Percentiles rank a stretch among this genome's conserved stretches.
Evolutionary conservation across 2,113 vertebrate species (phyloP).

Genomic region (Antigone vipio): DNA sequence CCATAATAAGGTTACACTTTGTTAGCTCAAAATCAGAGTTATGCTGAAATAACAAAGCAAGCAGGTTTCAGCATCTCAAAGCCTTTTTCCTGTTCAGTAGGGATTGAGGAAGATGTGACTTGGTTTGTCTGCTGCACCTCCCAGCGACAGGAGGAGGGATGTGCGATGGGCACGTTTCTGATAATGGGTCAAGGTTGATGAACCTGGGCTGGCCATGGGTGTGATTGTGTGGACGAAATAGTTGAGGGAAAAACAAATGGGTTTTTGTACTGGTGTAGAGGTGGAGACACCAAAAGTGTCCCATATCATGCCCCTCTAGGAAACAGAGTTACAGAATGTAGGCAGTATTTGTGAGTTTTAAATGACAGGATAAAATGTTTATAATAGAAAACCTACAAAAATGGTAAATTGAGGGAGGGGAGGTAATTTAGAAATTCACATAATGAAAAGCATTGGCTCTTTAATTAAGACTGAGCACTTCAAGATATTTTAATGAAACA

Average conservation of each 20-base stretch:
- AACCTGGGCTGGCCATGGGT: not conserved
- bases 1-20: not conserved
- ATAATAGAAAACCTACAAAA: not conserved
- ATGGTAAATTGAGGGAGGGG: not conserved
- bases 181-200: not conserved
- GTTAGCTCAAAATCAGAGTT: not conserved
- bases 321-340: not conserved
- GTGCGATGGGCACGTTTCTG: fast-evolving
- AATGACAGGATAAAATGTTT: not conserved
- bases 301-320: not conserved
- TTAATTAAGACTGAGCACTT: not conserved
- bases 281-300: not conserved
- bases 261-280: not conserved
- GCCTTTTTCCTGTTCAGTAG: not conserved
- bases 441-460: not conserved
- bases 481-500: not conserved
- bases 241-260: not conserved
- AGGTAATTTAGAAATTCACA: not conserved
- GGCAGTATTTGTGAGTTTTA: not conserved
- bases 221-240: fast-evolving
- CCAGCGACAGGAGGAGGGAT: fast-evolving
- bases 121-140: not conserved
- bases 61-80: not conserved
- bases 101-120: not conserved
- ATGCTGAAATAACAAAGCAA: not conserved